These are phyloP conservation scores for Arctopsyche grandis DNA, from an alignment of 1,140 invertebrate genomes.

Conservation along the genomic window DNA sequence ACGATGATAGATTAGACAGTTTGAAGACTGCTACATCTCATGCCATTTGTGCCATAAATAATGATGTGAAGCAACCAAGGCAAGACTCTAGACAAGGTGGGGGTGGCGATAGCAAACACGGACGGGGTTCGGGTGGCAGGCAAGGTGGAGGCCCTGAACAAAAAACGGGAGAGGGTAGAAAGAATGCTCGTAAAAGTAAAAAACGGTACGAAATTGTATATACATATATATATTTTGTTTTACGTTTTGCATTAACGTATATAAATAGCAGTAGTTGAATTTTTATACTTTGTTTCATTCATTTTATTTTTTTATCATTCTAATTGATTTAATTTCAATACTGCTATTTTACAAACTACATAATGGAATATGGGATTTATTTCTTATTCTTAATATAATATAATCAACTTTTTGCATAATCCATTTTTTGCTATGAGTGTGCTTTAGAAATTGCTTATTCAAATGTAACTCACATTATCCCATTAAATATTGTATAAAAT, in stretches of 20 bases:
- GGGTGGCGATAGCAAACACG: not conserved
- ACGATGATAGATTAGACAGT: constrained; percentile 11
- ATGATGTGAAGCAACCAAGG: not conserved
- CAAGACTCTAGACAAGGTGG: not conserved
- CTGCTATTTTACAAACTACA: too few species aligned
- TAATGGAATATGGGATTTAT: too few species aligned
- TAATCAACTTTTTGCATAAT: too few species aligned
- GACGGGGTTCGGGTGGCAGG: not conserved
- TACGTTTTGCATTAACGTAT: not conserved
- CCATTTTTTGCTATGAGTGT: too few species aligned
- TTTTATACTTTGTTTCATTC: too few species aligned
- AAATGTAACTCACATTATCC: too few species aligned
- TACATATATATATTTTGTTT: not conserved
- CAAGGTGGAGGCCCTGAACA: constrained; percentile 29
- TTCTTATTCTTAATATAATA: too few species aligned
- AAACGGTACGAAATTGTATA: constrained; percentile 22
- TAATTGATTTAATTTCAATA: too few species aligned
- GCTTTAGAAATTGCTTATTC: too few species aligned
- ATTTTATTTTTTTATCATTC: too few species aligned
- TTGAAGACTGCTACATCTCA: not conserved
- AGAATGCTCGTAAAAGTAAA: constrained; percentile 24
- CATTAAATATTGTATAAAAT: too few species aligned
- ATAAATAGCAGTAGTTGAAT: not conserved
- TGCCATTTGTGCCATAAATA: not conserved
- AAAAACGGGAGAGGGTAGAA: constrained; percentile 23